Evolutionary conservation across 2,113 vertebrate genomes (phyloP).

Genomic region (Hippoglossus stenolepis): DNA sequence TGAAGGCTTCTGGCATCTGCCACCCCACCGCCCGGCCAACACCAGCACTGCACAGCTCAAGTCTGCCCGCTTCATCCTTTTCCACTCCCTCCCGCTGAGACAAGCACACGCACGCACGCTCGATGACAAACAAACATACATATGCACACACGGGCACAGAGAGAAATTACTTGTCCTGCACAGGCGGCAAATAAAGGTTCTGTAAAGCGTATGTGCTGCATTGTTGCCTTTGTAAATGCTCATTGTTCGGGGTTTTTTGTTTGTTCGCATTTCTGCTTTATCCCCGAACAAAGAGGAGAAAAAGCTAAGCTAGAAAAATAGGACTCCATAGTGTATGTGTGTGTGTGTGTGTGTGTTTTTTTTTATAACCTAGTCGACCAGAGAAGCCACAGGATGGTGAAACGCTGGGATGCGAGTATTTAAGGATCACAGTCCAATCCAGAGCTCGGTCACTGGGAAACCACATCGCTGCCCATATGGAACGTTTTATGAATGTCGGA

Average conservation of each 20-base stretch:
- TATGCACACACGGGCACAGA: constrained; percentile 24
- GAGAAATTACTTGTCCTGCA: constrained; percentile 63
- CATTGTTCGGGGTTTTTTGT: constrained; percentile 74
- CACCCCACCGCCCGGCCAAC: constrained; percentile 63
- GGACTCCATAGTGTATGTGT: constrained; percentile 35
- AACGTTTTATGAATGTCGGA: constrained; percentile 54
- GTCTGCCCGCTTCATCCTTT: constrained; percentile 62
- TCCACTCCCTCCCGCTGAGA: constrained; percentile 36
- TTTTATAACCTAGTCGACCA: constrained; percentile 46
- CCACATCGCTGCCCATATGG: constrained; percentile 54
- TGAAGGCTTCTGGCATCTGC: constrained; percentile 79
- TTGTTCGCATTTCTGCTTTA: constrained; percentile 66
- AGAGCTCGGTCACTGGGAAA: constrained; percentile 46
- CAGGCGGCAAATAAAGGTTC: constrained; percentile 71
- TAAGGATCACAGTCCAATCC: constrained; percentile 62
- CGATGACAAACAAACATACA: constrained; percentile 50
- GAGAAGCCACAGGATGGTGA: constrained; percentile 55
- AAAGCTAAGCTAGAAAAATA: constrained; percentile 60
- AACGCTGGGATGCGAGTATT: constrained; percentile 52
- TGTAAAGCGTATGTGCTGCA: constrained; percentile 57
- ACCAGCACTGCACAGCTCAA: constrained; percentile 53
- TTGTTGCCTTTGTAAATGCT: constrained; percentile 63
- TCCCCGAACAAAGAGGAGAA: constrained; percentile 76
- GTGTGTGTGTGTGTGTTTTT: constrained; percentile 7
- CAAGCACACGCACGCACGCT: constrained; percentile 31